A percentile compares a stretch with the other conserved stretches of the same genome.
phyloP scores from a whole-genome alignment of 2,797 vertebrate genomes.

The Serranus cabrilla region DNA sequence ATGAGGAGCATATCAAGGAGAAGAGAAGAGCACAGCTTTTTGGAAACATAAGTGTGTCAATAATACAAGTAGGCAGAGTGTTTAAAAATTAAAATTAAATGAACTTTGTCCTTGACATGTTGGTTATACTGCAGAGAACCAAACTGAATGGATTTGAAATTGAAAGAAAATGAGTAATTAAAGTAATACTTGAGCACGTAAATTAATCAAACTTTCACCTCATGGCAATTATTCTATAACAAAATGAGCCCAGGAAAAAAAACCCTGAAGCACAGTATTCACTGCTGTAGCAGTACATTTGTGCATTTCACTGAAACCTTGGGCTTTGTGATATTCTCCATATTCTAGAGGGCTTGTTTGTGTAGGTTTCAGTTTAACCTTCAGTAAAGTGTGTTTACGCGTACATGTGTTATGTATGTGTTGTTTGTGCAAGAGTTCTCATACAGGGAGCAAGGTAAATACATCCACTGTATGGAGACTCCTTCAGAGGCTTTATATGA shows the following conservation, averaged over 20 bases:
- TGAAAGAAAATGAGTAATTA: conserved; percentile 24
- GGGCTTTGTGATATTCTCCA: conserved; percentile 36
- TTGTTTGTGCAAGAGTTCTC: neutral
- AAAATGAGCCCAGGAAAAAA: neutral
- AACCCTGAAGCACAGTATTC: conserved; percentile 17
- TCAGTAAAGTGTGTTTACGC: neutral
- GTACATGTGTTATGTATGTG: neutral
- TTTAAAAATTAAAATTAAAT: neutral
- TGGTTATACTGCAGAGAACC: neutral
- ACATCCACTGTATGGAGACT: neutral
- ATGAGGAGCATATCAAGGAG: no score
- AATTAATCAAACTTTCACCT: conserved; percentile 50
- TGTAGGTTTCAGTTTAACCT: conserved; percentile 25
- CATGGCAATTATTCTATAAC: conserved; percentile 38
- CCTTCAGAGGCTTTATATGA: neutral
- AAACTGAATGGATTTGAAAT: conserved; percentile 28
- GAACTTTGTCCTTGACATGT: conserved; percentile 31
- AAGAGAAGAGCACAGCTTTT: neutral
- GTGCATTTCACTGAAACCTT: conserved; percentile 41
- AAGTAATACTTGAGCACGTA: conserved; percentile 29
- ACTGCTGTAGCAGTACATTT: neutral
- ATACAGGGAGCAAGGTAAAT: conserved; percentile 15
- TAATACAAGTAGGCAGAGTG: conserved; percentile 7
- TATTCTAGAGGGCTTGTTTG: conserved; percentile 22
- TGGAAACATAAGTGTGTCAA: conserved; percentile 7